phyloP scores from a whole-genome alignment of 1,140 invertebrate species.

The Musca domestica region DNA sequence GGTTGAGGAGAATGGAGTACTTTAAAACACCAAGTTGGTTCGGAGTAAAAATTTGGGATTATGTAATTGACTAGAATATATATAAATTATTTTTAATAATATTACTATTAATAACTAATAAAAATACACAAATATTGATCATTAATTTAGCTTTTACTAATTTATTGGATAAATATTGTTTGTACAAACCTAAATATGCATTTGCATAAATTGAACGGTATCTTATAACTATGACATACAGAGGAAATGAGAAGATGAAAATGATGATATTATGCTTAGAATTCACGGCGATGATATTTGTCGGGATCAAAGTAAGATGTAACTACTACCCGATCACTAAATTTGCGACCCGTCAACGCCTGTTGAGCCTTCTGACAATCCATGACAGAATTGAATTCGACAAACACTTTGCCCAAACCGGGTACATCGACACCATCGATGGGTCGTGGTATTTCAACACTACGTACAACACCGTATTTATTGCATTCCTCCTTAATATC shows the following conservation, averaged over 20 bases:
- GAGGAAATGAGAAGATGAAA: background rate
- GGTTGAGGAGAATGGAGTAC: too few species aligned
- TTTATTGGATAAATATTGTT: too few species aligned
- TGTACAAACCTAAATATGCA: too few species aligned
- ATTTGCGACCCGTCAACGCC: constrained; percentile 94
- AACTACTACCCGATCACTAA: constrained; percentile 97
- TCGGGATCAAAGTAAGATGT: constrained; percentile 99
- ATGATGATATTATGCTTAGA: constrained; percentile 63
- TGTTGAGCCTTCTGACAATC: constrained; percentile 99
- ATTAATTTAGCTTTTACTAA: too few species aligned
- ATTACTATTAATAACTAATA: too few species aligned
- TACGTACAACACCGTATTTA: constrained; percentile 93
- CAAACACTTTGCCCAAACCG: constrained; percentile 98
- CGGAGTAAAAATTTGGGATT: too few species aligned
- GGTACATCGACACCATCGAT: constrained; percentile 96
- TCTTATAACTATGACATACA: too few species aligned
- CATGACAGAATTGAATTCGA: constrained; percentile 94
- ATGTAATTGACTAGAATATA: too few species aligned
- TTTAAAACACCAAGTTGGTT: too few species aligned
- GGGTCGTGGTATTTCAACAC: constrained; percentile 96
- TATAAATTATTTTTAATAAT: too few species aligned
- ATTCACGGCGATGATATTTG: constrained; percentile 97
- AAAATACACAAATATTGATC: too few species aligned
- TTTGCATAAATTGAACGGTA: too few species aligned
- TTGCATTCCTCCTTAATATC: constrained; percentile 98